Evolutionary conservation across 2,888 invertebrate species (phyloP), one percentile per base, ranked within the genome.

Genomic region (Zeuzera pyrina): DNA sequence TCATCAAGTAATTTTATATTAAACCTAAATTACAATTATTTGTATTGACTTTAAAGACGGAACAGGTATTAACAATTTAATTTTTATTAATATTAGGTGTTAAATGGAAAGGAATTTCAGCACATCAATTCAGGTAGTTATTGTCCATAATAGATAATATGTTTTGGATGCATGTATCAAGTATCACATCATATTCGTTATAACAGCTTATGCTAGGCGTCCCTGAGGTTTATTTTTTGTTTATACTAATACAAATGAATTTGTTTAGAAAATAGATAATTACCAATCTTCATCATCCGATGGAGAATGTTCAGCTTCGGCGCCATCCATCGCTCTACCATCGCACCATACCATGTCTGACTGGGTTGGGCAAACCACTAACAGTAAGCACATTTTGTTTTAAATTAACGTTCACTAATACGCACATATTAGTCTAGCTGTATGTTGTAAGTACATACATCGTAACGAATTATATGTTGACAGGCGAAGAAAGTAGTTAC

Each of bases 331-430:
- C 51, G 84, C 81, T 34, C 74, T 83, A 44, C 83, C 83, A 38
- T 84, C 83, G 46, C 84, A 84, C 56, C 84, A 84, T 57, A 83
- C 76, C 57, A 81, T 92, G 52, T 91, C 92, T 26, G 94, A 94
- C 72, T 94, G 94, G 92, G 88, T 92, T 73, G 94, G 93, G 37
- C 89, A 94, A 41, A 94, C 94, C 26, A 93, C 94, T 50, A 95
- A 95, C 70, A 94, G 94, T 85, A 85, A 81, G 71, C 57, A 60
- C 53, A 42, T 38, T 46, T 52, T 7, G 12, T 26, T 4, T 12
- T 12, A n/a, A n/a, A n/a, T n/a, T n/a, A n/a, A n/a, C n/a, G n/a
- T n/a, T n/a, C n/a, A n/a, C n/a, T n/a, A n/a, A n/a, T n/a, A n/a
- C n/a, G n/a, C n/a, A n/a, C n/a, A n/a, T n/a, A n/a, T n/a, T n/a